Conservation (phyloP, 2,888 invertebrate species). For the Auanema sp. region DNA sequence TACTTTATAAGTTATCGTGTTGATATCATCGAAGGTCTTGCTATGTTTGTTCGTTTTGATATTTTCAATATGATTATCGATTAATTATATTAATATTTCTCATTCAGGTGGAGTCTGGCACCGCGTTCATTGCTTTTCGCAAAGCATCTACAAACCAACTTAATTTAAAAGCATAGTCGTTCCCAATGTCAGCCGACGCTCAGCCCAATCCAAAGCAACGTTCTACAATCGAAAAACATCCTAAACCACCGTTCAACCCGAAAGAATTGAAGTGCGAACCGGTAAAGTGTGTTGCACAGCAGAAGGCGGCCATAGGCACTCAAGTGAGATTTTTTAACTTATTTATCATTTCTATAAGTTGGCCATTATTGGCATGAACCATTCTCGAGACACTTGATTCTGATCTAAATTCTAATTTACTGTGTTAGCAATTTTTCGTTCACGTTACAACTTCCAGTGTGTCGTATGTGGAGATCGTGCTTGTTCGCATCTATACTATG, state of each 20-base stretch:
- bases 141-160: constrained; percentile 20
- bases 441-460: constrained; percentile 45
- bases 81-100: not conserved
- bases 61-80: too few species aligned
- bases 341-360: not conserved
- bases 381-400: not conserved
- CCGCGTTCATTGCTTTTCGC: constrained; percentile 17
- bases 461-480: constrained; percentile 61
- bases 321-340: constrained; percentile 24
- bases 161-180: constrained; percentile 1
- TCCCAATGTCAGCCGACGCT: constrained; percentile 42
- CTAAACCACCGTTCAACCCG: constrained; percentile 25
- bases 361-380: not conserved
- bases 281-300: not conserved
- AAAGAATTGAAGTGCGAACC: constrained; percentile 12
- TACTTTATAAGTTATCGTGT: too few species aligned
- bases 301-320: constrained; percentile 32
- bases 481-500: constrained; percentile 60
- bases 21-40: too few species aligned
- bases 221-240: constrained; percentile 28
- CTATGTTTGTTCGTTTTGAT: too few species aligned
- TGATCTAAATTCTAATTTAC: not conserved
- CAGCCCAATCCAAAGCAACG: constrained; percentile 44
- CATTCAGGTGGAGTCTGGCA: constrained; percentile 46
- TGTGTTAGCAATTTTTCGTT: not conserved